phyloP scores from a whole-genome alignment of 2,888 invertebrate genomes.

The Cryptocheilus praepositus region DNA sequence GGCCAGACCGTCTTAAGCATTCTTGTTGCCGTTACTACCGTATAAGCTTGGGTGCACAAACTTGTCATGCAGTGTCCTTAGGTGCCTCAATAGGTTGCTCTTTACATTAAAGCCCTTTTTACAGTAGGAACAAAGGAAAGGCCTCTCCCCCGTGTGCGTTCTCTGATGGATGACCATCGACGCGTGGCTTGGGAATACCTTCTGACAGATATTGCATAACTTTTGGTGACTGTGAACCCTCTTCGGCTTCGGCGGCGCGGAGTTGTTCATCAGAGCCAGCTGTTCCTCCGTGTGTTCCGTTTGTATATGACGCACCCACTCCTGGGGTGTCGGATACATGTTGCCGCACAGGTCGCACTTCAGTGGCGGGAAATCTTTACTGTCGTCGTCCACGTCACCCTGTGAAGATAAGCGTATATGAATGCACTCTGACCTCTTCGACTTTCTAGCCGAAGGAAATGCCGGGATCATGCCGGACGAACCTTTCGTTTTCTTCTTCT shows the following conservation, averaged over 20 bases:
- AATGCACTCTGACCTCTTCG: not conserved
- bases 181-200: conserved; percentile 86
- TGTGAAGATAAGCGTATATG: conserved; percentile 58
- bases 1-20: conserved; percentile 60
- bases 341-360: conserved; percentile 87
- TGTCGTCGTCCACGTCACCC: conserved; percentile 83
- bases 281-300: conserved; percentile 89
- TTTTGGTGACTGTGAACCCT: conserved; percentile 73
- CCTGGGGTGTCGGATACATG: conserved; percentile 84
- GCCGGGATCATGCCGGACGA: conserved; percentile 13
- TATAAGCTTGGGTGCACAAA: conserved; percentile 76
- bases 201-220: conserved; percentile 82
- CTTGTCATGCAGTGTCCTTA: conserved; percentile 85
- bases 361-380: conserved; percentile 82
- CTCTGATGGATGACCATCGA: conserved; percentile 87
- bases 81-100: conserved; percentile 84
- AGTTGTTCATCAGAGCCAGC: conserved; percentile 86
- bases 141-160: conserved; percentile 85
- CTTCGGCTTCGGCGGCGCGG: conserved; percentile 79
- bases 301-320: conserved; percentile 92
- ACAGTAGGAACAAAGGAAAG: conserved; percentile 85
- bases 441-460: not conserved
- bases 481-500: conserved; percentile 72
- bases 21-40: conserved; percentile 72
- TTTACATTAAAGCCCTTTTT: conserved; percentile 88